Evolutionary conservation across 2,888 invertebrate species (phyloP).

Genomic region (Nebria brevicollis): DNA sequence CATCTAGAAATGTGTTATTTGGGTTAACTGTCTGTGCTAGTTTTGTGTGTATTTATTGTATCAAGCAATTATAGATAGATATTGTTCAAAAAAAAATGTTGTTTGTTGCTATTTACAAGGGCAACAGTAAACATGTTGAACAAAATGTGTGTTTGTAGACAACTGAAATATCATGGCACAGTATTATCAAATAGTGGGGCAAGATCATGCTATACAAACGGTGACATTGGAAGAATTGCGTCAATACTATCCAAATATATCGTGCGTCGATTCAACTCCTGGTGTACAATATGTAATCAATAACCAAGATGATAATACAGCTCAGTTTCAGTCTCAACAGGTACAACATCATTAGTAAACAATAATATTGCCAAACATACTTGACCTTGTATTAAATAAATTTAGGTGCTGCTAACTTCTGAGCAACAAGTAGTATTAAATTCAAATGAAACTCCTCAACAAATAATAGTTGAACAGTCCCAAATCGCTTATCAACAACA

Average conservation of each 20-base stretch:
- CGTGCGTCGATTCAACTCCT: constrained; percentile 27
- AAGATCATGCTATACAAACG: constrained; percentile 66
- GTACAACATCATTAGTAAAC: constrained; percentile 48
- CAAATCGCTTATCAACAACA: constrained; percentile 54
- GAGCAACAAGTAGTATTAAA: constrained; percentile 63
- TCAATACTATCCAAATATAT: constrained; percentile 71
- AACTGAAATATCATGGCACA: constrained; percentile 68
- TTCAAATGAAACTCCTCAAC: constrained; percentile 59
- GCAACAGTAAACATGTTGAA: background rate
- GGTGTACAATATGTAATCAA: constrained; percentile 58
- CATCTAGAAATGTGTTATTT: too few species aligned
- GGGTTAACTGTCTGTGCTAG: too few species aligned
- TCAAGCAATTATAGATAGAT: background rate
- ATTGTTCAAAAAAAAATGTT: background rate
- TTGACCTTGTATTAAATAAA: background rate
- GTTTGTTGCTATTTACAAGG: background rate
- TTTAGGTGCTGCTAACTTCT: constrained; percentile 55
- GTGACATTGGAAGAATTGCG: constrained; percentile 70
- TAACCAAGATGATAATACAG: constrained; percentile 54
- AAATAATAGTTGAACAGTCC: constrained; percentile 60
- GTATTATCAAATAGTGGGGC: constrained; percentile 74
- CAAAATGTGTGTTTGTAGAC: constrained; percentile 11
- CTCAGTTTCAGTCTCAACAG: constrained; percentile 57
- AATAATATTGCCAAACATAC: background rate
- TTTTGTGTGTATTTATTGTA: background rate